Evolutionary conservation across 2,888 invertebrate species (phyloP).

Genomic region (Brenthis ino): DNA sequence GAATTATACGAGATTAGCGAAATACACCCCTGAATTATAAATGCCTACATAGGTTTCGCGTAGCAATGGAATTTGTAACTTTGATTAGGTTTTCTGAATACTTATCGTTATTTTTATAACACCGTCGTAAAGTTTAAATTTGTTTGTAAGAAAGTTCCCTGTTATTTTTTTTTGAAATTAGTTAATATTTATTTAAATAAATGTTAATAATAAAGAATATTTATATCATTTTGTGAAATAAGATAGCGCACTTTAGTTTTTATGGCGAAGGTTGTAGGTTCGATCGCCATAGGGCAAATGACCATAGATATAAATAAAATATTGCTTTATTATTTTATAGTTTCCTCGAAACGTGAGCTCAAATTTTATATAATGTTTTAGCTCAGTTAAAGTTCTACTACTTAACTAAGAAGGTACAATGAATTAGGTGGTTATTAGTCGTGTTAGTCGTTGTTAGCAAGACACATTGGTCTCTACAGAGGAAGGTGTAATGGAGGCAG

Average conservation of each 20-base stretch:
- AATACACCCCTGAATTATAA: conserved; percentile 42
- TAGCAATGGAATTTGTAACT: conserved; percentile 8
- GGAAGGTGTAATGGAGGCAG: conserved; percentile 32
- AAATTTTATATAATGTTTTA: neutral
- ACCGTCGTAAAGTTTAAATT: no score
- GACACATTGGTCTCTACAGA: conserved; percentile 35
- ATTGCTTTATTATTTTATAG: no score
- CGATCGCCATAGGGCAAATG: no score
- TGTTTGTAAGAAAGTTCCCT: no score
- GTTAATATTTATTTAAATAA: no score
- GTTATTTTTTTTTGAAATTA: no score
- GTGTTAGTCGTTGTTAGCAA: conserved; percentile 33
- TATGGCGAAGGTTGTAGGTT: no score
- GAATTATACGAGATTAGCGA: conserved; percentile 61
- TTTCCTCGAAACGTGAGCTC: neutral
- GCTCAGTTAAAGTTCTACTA: conserved; percentile 19
- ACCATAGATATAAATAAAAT: no score
- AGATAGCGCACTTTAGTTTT: no score
- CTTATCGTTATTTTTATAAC: neutral
- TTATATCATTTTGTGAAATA: neutral
- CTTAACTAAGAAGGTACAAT: conserved; percentile 29
- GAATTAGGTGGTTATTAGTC: conserved; percentile 36
- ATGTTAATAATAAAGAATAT: neutral
- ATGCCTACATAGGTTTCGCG: conserved; percentile 24
- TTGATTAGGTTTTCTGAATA: conserved; percentile 9